phyloP scores from a whole-genome alignment of 1,140 invertebrate species.

The Lethocerus indicus region DNA sequence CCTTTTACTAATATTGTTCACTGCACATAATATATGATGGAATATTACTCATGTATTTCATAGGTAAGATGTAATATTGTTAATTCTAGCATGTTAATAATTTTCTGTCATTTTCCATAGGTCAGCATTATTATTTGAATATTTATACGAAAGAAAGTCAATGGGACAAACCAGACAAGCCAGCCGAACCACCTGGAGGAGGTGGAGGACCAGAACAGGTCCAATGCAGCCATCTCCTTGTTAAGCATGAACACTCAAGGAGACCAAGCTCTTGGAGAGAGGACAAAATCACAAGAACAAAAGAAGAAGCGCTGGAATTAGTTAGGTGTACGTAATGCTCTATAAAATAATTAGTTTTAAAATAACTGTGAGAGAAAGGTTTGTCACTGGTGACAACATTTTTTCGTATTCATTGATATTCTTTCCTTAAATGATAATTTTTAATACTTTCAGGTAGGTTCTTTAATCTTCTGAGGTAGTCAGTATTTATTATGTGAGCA shows the following conservation, averaged over 20 bases:
- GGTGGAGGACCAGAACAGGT: conserved; percentile 40
- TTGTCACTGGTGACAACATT: too few species aligned
- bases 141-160: conserved; percentile 93
- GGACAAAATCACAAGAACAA: conserved; percentile 78
- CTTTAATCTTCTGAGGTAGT: not conserved
- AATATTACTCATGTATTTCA: too few species aligned
- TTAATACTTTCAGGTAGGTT: not conserved
- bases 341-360: too few species aligned
- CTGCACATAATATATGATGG: too few species aligned
- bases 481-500: not conserved
- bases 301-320: conserved; percentile 84
- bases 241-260: conserved; percentile 88
- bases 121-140: conserved; percentile 88
- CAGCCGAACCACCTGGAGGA: conserved; percentile 52
- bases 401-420: not conserved
- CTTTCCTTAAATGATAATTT: not conserved
- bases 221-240: conserved; percentile 84
- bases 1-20: too few species aligned
- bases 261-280: conserved; percentile 91
- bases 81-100: too few species aligned
- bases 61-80: too few species aligned
- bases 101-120: too few species aligned
- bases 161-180: conserved; percentile 85
- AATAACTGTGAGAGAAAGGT: too few species aligned
- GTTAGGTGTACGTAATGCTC: conserved; percentile 37